These are phyloP conservation scores for Saccostrea cuccullata DNA, from an alignment of 1,140 invertebrate species.

Conservation along the genomic window DNA sequence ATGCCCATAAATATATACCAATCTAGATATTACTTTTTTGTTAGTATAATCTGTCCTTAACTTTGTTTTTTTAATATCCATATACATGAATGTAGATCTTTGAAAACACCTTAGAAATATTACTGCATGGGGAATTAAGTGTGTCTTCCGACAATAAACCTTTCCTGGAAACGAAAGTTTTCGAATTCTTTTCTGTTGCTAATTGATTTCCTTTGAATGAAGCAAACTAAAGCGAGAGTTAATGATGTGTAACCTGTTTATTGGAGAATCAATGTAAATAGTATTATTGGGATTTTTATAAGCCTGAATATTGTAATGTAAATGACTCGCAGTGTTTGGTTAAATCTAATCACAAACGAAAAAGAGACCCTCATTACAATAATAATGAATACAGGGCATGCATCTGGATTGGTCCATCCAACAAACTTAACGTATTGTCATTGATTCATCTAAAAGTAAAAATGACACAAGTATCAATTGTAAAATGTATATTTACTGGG, in stretches of 20 bases:
- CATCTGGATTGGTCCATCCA: not conserved
- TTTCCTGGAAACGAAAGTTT: not conserved
- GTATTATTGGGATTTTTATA: slow-evolving; percentile 15
- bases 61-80: too few relatives aligned
- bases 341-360: not conserved
- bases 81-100: too few relatives aligned
- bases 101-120: too few relatives aligned
- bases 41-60: too few relatives aligned
- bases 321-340: not conserved
- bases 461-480: not conserved
- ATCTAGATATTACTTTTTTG: too few relatives aligned
- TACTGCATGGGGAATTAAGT: too few relatives aligned
- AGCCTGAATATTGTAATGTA: not conserved
- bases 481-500: too few relatives aligned
- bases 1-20: too few relatives aligned
- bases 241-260: not conserved
- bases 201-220: slow-evolving; percentile 2
- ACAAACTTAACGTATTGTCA: not conserved
- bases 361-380: not conserved
- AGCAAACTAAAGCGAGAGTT: not conserved
- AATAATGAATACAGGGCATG: not conserved
- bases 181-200: not conserved
- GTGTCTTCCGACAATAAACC: too few relatives aligned
- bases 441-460: not conserved
- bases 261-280: slow-evolving; percentile 28